Evolutionary conservation across 2,113 vertebrate genomes (phyloP), one percentile per base, ranked within the genome.

Genomic region (Bucco capensis): DNA sequence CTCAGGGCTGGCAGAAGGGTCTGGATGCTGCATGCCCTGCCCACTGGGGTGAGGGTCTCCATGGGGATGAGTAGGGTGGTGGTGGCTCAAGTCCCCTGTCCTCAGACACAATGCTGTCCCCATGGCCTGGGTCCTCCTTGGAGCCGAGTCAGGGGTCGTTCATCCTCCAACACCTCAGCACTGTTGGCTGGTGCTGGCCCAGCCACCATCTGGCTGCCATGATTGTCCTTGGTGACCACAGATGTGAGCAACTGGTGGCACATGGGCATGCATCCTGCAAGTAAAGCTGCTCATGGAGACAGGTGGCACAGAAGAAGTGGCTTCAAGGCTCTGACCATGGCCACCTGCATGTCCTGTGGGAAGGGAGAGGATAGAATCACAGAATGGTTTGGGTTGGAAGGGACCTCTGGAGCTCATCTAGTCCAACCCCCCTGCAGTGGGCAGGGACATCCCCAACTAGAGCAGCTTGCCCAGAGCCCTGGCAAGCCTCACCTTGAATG

Each of bases 241-340:
- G 54, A 95, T 16, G 90, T 96, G 49, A 98, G 97, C 3, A 86
- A 86, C 54, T 98, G 97, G 93, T 98, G 98, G 64, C 98, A 99
- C 98, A 98, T 97, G 42, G 98, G 35, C 98, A 98, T 8, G 98
- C 98, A 96, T 98, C 98, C 96, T 98, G 98, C 60, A 99, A 97
- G 6, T 98, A 98, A 30, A 99, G 96, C 98, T 98, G 98, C 94
- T 98, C 98, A 51, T 98, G 97, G n/a, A 98, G 97, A 85, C 98
- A 99, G 94, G 95, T 88, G 3, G 96, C 96, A 9, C 98, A 98
- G 96, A 98, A 99, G 94, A 98, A 97, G 95, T 99, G 98, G 58
- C 96, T 94, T 44, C 98, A 98, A 83, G 96, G 95, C n/a, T 25
- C 98, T 98, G 84, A 98, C 69, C 25, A 99, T 98, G 1, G 98